Evolutionary conservation across 2,797 vertebrate genomes (phyloP).

Genomic region (Lophius americanus): DNA sequence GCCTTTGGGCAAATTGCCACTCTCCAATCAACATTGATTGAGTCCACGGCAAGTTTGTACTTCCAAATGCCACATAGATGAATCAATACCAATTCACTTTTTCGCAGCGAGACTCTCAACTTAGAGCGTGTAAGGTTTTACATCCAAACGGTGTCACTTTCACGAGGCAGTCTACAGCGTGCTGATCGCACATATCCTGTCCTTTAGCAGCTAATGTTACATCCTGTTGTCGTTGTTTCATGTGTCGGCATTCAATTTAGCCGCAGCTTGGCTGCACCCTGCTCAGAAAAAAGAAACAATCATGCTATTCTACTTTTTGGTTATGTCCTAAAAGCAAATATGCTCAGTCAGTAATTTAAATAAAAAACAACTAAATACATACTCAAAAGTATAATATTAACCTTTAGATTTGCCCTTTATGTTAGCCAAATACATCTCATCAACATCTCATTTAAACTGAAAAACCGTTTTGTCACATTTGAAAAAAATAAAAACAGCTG

Average conservation of each 20-base stretch:
- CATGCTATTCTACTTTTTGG: slow-evolving; percentile 2
- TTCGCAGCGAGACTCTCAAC: slow-evolving; percentile 49
- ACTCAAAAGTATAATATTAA: too few relatives aligned
- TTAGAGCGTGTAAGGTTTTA: slow-evolving; percentile 34
- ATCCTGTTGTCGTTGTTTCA: slow-evolving; percentile 46
- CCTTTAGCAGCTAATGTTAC: slow-evolving; percentile 31
- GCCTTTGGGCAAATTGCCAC: slow-evolving; percentile 64
- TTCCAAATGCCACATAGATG: slow-evolving; percentile 65
- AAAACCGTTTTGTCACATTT: slow-evolving; percentile 45
- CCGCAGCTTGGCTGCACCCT: slow-evolving; percentile 12
- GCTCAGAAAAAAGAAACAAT: background rate
- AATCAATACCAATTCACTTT: slow-evolving; percentile 64
- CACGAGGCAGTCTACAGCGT: slow-evolving; percentile 10
- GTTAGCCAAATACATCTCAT: too few relatives aligned
- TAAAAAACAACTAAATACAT: too few relatives aligned
- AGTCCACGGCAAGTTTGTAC: slow-evolving; percentile 77
- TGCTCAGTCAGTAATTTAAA: too few relatives aligned
- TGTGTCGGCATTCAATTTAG: slow-evolving; percentile 36
- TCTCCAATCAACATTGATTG: slow-evolving; percentile 75
- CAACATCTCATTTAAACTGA: slow-evolving; percentile 39
- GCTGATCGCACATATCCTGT: slow-evolving; percentile 32
- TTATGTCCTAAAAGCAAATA: too few relatives aligned
- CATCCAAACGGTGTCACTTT: slow-evolving; percentile 40
- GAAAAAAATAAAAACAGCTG: slow-evolving; percentile 40
- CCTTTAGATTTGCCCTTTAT: too few relatives aligned